Conservation (phyloP, 2,113 vertebrate genomes). For the Propithecus coquereli region DNA sequence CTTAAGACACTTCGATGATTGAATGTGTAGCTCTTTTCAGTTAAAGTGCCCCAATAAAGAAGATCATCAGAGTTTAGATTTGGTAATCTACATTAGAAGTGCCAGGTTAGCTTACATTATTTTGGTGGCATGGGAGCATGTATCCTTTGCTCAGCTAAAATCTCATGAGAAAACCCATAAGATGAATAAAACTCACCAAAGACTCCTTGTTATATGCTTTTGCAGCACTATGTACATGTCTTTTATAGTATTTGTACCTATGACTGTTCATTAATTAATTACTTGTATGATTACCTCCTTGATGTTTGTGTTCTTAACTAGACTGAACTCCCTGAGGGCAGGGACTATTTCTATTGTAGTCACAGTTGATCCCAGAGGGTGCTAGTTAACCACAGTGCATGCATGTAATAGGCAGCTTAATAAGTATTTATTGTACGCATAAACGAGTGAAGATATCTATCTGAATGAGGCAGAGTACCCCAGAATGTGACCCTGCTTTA, state of each 20-base stretch:
- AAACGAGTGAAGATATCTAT: background rate
- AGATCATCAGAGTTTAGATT: conserved; percentile 1
- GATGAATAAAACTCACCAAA: background rate
- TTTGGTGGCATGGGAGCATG: background rate
- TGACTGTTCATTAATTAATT: background rate
- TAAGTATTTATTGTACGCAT: background rate
- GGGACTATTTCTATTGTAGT: background rate
- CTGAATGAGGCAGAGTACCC: background rate
- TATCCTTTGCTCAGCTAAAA: background rate
- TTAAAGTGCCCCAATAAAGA: background rate
- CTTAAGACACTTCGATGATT: background rate
- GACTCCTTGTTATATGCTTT: background rate
- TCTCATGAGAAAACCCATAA: background rate
- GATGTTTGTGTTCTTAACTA: background rate
- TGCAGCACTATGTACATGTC: background rate
- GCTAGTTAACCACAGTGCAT: background rate
- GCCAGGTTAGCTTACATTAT: background rate
- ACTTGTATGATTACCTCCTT: background rate
- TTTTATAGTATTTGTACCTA: background rate
- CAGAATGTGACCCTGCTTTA: background rate
- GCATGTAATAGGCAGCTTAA: background rate
- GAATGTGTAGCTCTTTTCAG: background rate
- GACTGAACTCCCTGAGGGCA: background rate
- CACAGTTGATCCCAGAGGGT: background rate
- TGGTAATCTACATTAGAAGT: conserved; percentile 1